Base-by-base conservation (phyloP, 2,113 vertebrate genomes). In the Nibea coibor region DNA sequence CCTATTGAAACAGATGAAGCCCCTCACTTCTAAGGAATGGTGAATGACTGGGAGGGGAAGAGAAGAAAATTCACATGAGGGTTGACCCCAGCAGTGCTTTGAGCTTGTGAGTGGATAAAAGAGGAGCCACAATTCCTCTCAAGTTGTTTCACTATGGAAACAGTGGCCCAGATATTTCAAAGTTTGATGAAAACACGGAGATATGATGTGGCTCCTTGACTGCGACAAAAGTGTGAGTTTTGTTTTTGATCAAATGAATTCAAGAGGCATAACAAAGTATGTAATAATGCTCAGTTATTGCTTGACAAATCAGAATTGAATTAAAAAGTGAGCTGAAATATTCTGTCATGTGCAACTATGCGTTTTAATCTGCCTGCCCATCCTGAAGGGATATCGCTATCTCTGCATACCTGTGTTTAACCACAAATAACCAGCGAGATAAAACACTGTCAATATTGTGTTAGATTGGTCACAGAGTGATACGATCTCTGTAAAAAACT, bases 151-250 rank as follows among this genome's bases (percentile, higher is more conserved):
- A 56, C 54, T 16, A 71, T 80, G 78, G 68, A 76, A 76, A 84
- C 54, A 16, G 19, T 78, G 64, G 56, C 63, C 78, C 78, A 83
- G 70, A 87, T 88, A 84, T 79, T 77, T 90, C 48, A 78, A n/a
- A 22, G 50, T 69, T 65, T 58, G 10, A 78, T 8, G 6, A 65
- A 59, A 70, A 73, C 28, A 59, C 14, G 47, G 64, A 75, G n/a
- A 69, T 77, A 6, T 35, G n/a, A 53, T 66, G 50, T 51, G 64
- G 28, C 16, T 57, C 26, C 17, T 4, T 65, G 11, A 51, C 14
- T 39, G 4, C 0, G 15, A 24, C 6, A 72, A 31, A 71, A 8
- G 26, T 26, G 7, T 2, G 0, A 24, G 11, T 59, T 56, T 57
- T 61, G 2, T 48, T 69, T 64, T 73, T 45, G 11, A 51, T 20